Base-by-base conservation (phyloP, 2,113 vertebrate genomes). In the Rhagologus leucostigma region DNA sequence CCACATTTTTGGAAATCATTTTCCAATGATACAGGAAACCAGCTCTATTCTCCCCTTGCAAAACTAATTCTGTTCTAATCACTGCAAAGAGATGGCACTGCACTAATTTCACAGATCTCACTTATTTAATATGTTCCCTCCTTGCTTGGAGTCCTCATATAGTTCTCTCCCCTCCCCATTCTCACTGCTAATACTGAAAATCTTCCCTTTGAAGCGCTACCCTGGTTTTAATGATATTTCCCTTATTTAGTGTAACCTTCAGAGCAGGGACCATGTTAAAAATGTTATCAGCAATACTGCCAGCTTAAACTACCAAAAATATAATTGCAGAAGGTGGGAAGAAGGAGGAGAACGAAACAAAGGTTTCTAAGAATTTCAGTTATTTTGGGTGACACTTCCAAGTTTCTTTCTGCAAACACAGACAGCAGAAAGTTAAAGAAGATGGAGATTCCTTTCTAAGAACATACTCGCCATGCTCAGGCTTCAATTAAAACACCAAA, bases 71-170 rank as follows among this genome's bases (percentile, higher is more conserved):
- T 55, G 13, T 88, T 94, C 65, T 91, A 90, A 95, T 84, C 73
- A 55, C 21, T 63, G 75, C 67, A 81, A 90, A 89, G 74, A 90
- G 73, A 85, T 60, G 59, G 67, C 62, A 50, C 42, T 84, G 49
- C 32, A 81, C 64, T 94, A 70, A 92, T 96, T 96, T 79, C 86
- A 69, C 68, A 90, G 55, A 77, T 71, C 71, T 86, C 44, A 18
- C 80, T 95, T 85, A 95, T 39, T 80, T 39, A 82, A 76, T 85
- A 75, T 3, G 2, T 75, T 87, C 49, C 11, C 37, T 92, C 60
- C 44, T 57, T 60, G 44, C 60, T 57, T 9, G 19, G 6, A 49
- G 68, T 63, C 63, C n/a, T 29, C 33, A 35, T 44, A 85, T 9
- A 96, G 67, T 14, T 29, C 20, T 75, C 76, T 81, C 39, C 56